Conservation (phyloP, 2,888 invertebrate species). For the Sepioteuthis lessoniana region DNA sequence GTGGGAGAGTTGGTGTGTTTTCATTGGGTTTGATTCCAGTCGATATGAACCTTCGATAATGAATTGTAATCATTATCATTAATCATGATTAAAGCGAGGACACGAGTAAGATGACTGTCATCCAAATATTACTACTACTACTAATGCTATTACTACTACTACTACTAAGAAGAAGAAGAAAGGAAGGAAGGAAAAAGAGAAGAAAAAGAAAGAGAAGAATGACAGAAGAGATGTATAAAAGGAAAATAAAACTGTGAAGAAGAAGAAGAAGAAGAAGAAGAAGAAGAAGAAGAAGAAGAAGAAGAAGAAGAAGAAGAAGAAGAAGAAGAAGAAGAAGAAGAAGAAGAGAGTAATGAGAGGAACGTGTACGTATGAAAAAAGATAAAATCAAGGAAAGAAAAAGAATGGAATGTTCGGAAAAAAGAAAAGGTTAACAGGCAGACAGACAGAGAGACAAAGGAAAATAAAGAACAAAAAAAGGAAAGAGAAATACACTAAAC, state of each 20-base stretch:
- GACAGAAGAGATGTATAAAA: not conserved
- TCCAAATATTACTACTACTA: not conserved
- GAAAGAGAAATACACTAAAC: not conserved
- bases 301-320: not conserved
- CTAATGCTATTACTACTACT: not conserved
- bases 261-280: too few relatives aligned
- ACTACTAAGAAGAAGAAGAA: not conserved
- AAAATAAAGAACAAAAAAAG: not conserved
- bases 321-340: not conserved
- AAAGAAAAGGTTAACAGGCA: too few relatives aligned
- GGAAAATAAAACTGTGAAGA: not conserved
- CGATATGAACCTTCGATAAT: not conserved
- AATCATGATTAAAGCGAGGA: not conserved
- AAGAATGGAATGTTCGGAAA: not conserved
- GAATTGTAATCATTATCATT: not conserved
- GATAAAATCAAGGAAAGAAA: too few relatives aligned
- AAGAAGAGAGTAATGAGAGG: not conserved
- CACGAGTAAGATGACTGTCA: not conserved
- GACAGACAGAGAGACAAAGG: not conserved
- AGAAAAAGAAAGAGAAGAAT: not conserved
- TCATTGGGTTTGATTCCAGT: constrained; percentile 24
- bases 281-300: not conserved
- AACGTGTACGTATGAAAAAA: not conserved
- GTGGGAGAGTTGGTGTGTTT: not conserved
- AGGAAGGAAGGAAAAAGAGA: not conserved